A percentile compares a stretch with the other conserved stretches of the same genome.
Conservation (phyloP, 2,797 vertebrate genomes). For the Paramormyrops hopkinsi region DNA sequence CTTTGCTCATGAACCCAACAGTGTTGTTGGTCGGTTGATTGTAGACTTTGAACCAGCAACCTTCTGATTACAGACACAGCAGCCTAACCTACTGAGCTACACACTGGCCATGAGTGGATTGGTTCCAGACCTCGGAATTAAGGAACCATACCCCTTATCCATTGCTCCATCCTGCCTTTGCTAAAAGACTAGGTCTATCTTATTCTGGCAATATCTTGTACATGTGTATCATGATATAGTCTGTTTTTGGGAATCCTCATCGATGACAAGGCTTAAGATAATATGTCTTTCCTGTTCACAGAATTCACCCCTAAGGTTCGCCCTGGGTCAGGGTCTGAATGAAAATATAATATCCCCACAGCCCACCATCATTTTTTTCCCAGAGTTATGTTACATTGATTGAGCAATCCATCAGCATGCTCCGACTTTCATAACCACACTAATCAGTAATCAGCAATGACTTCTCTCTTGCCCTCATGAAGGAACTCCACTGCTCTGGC, state of each 20-base stretch:
- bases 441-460: slow-evolving; percentile 39
- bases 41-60: not conserved
- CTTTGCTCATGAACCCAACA: not conserved
- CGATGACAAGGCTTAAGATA: slow-evolving; percentile 28
- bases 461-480: slow-evolving; percentile 28
- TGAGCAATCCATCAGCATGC: slow-evolving; percentile 58
- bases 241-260: slow-evolving; percentile 3
- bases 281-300: slow-evolving; percentile 49
- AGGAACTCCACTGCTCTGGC: not conserved
- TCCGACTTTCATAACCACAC: slow-evolving; percentile 46
- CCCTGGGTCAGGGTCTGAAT: slow-evolving; percentile 41
- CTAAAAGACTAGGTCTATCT: not conserved
- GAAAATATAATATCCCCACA: slow-evolving; percentile 47
- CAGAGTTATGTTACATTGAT: slow-evolving; percentile 54
- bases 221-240: slow-evolving; percentile 9
- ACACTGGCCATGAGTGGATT: not conserved
- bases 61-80: not conserved
- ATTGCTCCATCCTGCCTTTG: not conserved
- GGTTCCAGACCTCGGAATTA: not conserved
- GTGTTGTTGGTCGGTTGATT: not conserved
- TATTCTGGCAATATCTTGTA: not conserved
- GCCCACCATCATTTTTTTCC: slow-evolving; percentile 53
- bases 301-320: slow-evolving; percentile 43
- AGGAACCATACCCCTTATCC: not conserved
- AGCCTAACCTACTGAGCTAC: not conserved